These are phyloP conservation scores for Eira barbara DNA, from an alignment of 2,113 vertebrate species.

Conservation along the genomic window DNA sequence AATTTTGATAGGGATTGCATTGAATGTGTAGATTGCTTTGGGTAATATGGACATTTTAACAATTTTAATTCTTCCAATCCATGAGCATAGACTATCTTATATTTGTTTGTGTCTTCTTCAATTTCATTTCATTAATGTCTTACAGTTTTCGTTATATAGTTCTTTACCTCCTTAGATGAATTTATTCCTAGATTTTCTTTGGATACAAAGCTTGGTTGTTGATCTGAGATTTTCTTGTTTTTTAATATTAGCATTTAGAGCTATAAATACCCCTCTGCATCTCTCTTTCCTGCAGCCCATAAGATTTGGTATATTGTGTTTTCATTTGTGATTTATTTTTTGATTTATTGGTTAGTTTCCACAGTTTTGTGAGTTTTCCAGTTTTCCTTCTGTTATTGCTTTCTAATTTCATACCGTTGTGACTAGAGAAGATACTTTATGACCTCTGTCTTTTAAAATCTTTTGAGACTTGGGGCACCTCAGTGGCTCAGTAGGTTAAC, in stretches of 20 bases:
- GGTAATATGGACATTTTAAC: not conserved
- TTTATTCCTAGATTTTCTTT: not conserved
- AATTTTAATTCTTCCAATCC: not conserved
- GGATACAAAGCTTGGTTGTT: not conserved
- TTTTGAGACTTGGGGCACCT: not conserved
- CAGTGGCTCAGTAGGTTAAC: not conserved
- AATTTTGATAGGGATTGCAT: not conserved
- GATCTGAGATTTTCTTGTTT: not conserved
- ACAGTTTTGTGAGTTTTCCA: not conserved
- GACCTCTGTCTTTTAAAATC: not conserved
- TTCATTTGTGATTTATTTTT: not conserved
- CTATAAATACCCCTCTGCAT: not conserved
- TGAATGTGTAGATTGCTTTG: not conserved
- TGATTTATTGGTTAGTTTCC: not conserved
- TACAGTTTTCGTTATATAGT: not conserved
- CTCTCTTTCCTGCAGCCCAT: not conserved
- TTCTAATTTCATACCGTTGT: not conserved
- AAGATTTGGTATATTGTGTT: not conserved
- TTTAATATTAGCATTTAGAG: not conserved
- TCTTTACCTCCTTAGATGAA: not conserved
- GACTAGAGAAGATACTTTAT: not conserved
- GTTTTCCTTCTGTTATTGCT: not conserved
- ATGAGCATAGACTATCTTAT: not conserved
- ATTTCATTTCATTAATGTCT: not conserved
- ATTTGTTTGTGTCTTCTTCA: not conserved